Percentiles rank a stretch among this genome's conserved stretches.
phyloP scores from a whole-genome alignment of 2,888 invertebrate species.

The Campaea margaritaria region DNA sequence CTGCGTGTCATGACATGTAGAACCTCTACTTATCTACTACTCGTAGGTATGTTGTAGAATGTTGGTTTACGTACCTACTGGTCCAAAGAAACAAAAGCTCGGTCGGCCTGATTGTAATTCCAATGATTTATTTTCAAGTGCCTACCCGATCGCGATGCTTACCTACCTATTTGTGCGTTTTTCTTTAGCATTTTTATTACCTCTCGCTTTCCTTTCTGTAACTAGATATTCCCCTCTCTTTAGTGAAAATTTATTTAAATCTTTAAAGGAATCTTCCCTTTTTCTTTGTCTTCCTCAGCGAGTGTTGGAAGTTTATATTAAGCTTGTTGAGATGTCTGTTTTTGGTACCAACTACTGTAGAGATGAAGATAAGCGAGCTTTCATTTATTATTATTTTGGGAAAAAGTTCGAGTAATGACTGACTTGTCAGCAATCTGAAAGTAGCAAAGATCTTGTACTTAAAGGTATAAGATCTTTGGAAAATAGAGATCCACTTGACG shows the following conservation, averaged over 20 bases:
- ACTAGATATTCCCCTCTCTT: conserved; percentile 69
- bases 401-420: no score
- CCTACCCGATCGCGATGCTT: conserved; percentile 40
- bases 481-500: no score
- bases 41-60: no score
- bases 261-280: conserved; percentile 70
- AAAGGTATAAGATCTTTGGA: no score
- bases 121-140: conserved; percentile 4
- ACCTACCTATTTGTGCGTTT: conserved; percentile 66
- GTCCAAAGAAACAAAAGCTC: not conserved
- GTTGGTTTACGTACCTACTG: no score
- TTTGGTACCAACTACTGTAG: not conserved
- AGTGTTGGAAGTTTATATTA: conserved; percentile 66
- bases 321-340: conserved; percentile 57
- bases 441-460: no score
- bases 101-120: not conserved
- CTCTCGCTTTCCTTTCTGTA: conserved; percentile 72
- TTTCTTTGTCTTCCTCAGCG: conserved; percentile 61
- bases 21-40: no score
- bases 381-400: no score
- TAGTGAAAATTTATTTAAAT: conserved; percentile 80
- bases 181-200: conserved; percentile 76
- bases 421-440: no score
- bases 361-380: no score
- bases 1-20: no score